phyloP scores from a whole-genome alignment of 1,140 invertebrate species.

The Drosophila virilis region DNA sequence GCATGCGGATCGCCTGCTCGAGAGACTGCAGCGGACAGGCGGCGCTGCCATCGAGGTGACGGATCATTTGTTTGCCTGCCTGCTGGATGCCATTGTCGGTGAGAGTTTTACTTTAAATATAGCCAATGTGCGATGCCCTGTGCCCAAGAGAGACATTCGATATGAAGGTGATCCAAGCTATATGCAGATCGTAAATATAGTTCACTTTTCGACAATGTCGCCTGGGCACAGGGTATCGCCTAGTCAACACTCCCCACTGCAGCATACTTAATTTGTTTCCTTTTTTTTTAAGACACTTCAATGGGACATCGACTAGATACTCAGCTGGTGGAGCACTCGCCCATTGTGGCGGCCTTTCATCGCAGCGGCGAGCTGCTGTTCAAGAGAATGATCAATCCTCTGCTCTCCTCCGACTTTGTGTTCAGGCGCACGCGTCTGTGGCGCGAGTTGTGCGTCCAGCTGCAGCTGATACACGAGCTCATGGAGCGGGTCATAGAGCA shows the following conservation, averaged over 20 bases:
- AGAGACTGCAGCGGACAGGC: constrained; percentile 23
- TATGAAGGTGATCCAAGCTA: too few species aligned
- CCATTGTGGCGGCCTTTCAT: constrained; percentile 61
- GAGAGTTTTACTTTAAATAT: neutral
- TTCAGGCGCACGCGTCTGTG: constrained; percentile 59
- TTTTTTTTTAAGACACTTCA: constrained; percentile 62
- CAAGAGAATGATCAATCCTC: constrained; percentile 79
- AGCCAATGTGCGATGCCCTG: too few species aligned
- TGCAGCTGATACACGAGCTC: constrained; percentile 60
- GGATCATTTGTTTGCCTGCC: constrained; percentile 68
- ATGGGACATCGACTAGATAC: constrained; percentile 70
- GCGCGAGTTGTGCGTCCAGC: constrained; percentile 45
- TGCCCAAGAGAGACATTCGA: too few species aligned
- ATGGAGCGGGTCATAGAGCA: constrained; percentile 66
- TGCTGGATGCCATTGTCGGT: constrained; percentile 77
- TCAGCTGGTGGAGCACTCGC: constrained; percentile 45
- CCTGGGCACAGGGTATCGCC: too few species aligned
- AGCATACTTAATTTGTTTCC: neutral
- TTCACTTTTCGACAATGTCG: too few species aligned
- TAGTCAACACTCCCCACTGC: neutral
- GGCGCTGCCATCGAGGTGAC: constrained; percentile 58
- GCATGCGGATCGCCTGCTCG: constrained; percentile 59
- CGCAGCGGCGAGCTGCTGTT: constrained; percentile 64
- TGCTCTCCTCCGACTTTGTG: constrained; percentile 63
- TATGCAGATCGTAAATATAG: too few species aligned